These are phyloP conservation scores for Plusia festucae DNA, from an alignment of 2,888 invertebrate species.

Conservation along the genomic window DNA sequence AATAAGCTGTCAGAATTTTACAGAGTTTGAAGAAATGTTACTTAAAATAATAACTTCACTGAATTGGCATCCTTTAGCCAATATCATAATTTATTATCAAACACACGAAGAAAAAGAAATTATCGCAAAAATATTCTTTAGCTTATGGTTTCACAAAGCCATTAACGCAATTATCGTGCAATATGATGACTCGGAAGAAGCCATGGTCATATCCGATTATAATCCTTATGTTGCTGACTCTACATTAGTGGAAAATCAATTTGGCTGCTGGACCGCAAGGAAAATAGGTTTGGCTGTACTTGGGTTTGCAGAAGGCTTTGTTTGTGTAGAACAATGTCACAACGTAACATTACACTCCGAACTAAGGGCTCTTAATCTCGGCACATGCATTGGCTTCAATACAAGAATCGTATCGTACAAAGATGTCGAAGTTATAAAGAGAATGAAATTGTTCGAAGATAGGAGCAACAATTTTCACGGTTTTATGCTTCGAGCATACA, in stretches of 20 bases:
- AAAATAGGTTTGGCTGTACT: slow-evolving; percentile 70
- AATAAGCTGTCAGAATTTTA: slow-evolving; percentile 66
- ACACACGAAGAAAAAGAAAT: slow-evolving; percentile 48
- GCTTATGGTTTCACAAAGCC: slow-evolving; percentile 76
- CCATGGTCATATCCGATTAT: slow-evolving; percentile 64
- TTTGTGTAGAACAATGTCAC: slow-evolving; percentile 72
- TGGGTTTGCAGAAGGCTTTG: slow-evolving; percentile 66
- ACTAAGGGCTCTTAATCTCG: slow-evolving; percentile 68
- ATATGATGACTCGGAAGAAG: slow-evolving; percentile 62
- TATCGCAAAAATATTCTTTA: slow-evolving; percentile 74
- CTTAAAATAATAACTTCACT: slow-evolving; percentile 63
- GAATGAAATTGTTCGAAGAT: slow-evolving; percentile 70
- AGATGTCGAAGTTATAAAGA: slow-evolving; percentile 41
- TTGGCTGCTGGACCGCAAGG: slow-evolving; percentile 74
- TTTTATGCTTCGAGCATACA: slow-evolving; percentile 67
- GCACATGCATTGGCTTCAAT: slow-evolving; percentile 77
- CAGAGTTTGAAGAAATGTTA: slow-evolving; percentile 72
- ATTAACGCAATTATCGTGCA: slow-evolving; percentile 72
- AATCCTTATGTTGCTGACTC: slow-evolving; percentile 71
- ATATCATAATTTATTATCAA: slow-evolving; percentile 74
- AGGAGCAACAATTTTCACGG: slow-evolving; percentile 76
- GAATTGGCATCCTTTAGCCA: slow-evolving; percentile 77
- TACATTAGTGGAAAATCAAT: slow-evolving; percentile 61
- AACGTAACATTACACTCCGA: slow-evolving; percentile 72
- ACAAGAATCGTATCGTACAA: slow-evolving; percentile 61